phyloP scores from a whole-genome alignment of 2,797 vertebrate genomes.

The Clarias laeviceps region DNA sequence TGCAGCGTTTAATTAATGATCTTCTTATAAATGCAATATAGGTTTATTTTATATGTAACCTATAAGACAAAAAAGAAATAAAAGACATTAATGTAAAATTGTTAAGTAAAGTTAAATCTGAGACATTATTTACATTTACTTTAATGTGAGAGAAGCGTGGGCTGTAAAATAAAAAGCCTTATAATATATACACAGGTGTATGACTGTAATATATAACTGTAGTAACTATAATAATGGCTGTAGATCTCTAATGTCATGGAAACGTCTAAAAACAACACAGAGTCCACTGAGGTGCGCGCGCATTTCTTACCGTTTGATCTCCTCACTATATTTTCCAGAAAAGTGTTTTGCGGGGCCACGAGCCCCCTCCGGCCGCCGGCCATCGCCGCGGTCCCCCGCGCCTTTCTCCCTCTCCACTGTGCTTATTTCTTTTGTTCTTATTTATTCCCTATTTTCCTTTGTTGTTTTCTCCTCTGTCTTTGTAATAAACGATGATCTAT shows the following conservation, averaged over 20 bases:
- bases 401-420: constrained; percentile 41
- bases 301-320: constrained; percentile 89
- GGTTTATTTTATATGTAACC: too few species aligned
- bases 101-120: background rate
- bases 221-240: background rate
- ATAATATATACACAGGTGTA: too few species aligned
- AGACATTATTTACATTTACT: background rate
- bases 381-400: constrained; percentile 76
- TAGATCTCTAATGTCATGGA: background rate
- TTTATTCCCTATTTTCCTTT: background rate
- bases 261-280: background rate
- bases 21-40: too few species aligned
- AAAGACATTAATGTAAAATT: too few species aligned
- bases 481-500: background rate
- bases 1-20: too few species aligned
- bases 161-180: background rate
- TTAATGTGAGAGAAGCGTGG: background rate
- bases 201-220: too few species aligned
- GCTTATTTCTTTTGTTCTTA: constrained; percentile 2
- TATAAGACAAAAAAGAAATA: too few species aligned
- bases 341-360: constrained; percentile 97
- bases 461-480: background rate
- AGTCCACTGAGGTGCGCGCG: background rate
- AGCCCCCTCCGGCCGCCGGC: constrained; percentile 93
- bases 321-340: constrained; percentile 96